Conservation (phyloP, 1,140 invertebrate genomes). For the Diorhabda carinulata region DNA sequence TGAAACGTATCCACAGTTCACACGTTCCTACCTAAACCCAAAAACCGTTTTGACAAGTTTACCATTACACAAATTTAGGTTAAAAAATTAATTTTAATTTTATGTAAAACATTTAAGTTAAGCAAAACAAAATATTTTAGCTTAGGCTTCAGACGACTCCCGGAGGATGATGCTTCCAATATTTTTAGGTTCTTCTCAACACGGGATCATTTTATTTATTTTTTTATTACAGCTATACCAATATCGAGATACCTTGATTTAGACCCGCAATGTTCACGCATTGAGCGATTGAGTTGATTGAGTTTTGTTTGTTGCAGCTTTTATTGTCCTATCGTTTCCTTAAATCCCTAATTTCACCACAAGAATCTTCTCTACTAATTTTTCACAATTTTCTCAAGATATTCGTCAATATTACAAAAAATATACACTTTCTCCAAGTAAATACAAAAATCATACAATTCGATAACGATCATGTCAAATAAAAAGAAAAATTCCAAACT, state of each 20-base stretch:
- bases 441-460: too few relatives aligned
- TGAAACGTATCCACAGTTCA: background rate
- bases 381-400: too few relatives aligned
- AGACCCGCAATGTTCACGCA: conserved; percentile 43
- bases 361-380: conserved; percentile 44
- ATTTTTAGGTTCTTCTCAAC: background rate
- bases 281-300: conserved; percentile 34
- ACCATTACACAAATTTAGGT: background rate
- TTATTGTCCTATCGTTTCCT: conserved; percentile 28
- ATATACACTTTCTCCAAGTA: too few relatives aligned
- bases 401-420: too few relatives aligned
- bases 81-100: background rate
- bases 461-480: too few relatives aligned
- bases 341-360: conserved; percentile 22
- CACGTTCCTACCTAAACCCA: background rate
- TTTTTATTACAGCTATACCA: conserved; percentile 42
- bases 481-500: too few relatives aligned
- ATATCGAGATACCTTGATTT: conserved; percentile 34
- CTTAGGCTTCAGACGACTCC: too few relatives aligned
- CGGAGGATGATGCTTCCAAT: background rate
- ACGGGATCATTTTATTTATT: conserved; percentile 21
- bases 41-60: background rate
- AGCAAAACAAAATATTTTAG: too few relatives aligned
- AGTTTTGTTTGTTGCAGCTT: conserved; percentile 31
- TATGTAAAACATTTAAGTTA: background rate